Conservation (phyloP, 2,888 invertebrate genomes). For the Apamea crenata region DNA sequence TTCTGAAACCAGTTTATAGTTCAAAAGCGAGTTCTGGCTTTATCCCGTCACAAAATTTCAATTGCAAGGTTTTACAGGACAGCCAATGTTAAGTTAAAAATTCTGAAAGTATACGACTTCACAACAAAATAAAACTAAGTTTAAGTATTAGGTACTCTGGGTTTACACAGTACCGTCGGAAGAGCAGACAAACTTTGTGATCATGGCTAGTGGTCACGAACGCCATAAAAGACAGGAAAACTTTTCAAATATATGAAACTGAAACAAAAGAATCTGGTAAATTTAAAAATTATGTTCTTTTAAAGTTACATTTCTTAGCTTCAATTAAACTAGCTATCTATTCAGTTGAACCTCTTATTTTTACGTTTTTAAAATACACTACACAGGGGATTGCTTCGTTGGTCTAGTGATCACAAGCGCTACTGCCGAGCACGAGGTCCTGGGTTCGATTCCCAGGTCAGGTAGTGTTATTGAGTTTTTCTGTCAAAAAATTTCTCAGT, state of each 20-base stretch:
- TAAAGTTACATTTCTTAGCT: not conserved
- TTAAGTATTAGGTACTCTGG: conserved; percentile 44
- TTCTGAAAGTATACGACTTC: conserved; percentile 45
- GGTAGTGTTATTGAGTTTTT: not conserved
- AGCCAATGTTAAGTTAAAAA: conserved; percentile 19
- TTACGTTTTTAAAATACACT: not conserved
- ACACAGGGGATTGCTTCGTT: not conserved
- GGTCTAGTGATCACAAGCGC: not conserved
- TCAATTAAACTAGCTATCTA: not conserved
- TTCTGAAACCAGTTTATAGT: not conserved
- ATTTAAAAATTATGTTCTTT: not conserved
- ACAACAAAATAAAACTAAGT: conserved; percentile 55
- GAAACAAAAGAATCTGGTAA: conserved; percentile 18
- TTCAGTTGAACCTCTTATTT: not conserved
- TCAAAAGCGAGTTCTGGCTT: not conserved
- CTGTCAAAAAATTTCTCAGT: not conserved
- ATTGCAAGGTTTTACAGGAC: not conserved
- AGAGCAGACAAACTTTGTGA: conserved; percentile 49
- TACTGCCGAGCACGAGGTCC: not conserved
- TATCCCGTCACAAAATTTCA: not conserved
- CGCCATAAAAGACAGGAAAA: conserved; percentile 54
- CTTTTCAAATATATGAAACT: conserved; percentile 38
- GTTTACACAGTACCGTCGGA: conserved; percentile 36
- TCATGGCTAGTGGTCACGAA: conserved; percentile 58
- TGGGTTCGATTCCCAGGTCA: not conserved